Evolutionary conservation across 2,888 invertebrate genomes (phyloP).

Genomic region (Epistrophella euchroma): DNA sequence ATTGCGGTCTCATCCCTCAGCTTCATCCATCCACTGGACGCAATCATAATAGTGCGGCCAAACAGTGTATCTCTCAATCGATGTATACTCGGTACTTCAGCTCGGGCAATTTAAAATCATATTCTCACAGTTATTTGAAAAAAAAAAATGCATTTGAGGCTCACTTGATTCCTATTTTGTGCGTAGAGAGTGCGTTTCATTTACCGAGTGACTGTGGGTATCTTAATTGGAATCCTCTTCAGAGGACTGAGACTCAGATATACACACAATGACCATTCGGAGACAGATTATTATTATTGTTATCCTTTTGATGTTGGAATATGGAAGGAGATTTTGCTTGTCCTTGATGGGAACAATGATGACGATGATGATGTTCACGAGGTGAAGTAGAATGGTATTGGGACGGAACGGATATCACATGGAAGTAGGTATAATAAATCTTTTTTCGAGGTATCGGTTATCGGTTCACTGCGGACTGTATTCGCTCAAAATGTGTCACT

Average conservation of each 20-base stretch:
- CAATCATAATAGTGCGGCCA: slow-evolving; percentile 44
- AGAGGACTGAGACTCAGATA: slow-evolving; percentile 6
- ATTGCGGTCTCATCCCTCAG: slow-evolving; percentile 38
- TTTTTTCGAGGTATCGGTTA: slow-evolving; percentile 41
- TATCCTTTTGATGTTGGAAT: slow-evolving; percentile 55
- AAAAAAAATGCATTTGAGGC: slow-evolving; percentile 52
- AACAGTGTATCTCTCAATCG: slow-evolving; percentile 24
- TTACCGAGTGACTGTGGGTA: slow-evolving; percentile 5
- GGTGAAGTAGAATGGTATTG: slow-evolving; percentile 20
- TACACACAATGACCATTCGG: slow-evolving; percentile 47
- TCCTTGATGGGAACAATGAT: slow-evolving; percentile 61
- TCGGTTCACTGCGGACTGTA: slow-evolving; percentile 52
- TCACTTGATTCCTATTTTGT: slow-evolving; percentile 70
- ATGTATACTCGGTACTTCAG: background rate
- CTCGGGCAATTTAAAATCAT: slow-evolving; percentile 64
- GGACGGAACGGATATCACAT: slow-evolving; percentile 38
- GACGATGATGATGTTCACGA: slow-evolving; percentile 59
- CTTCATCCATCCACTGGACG: background rate
- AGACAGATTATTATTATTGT: slow-evolving; percentile 57
- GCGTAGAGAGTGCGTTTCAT: slow-evolving; percentile 49
- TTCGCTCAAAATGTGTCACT: slow-evolving; percentile 68
- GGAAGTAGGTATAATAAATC: slow-evolving; percentile 71
- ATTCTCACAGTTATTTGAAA: slow-evolving; percentile 43
- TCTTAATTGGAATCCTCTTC: slow-evolving; percentile 64
- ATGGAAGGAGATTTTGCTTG: slow-evolving; percentile 34